Conservation (phyloP, 1,140 invertebrate genomes). For the Drosophila guanche region DNA sequence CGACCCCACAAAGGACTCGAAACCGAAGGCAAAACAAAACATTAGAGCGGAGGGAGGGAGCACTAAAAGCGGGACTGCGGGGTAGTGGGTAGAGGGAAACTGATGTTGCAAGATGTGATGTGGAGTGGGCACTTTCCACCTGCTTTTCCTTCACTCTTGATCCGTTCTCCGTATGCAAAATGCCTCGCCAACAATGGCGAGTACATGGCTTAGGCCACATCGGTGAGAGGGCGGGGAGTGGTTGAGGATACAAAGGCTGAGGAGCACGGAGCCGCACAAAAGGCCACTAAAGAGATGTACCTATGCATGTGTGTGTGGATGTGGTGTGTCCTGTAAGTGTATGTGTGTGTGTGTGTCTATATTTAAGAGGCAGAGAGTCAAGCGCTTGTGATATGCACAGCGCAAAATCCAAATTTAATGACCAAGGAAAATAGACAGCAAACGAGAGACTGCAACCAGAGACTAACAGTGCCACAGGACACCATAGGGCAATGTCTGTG, state of each 20-base stretch:
- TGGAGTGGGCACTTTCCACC: constrained; percentile 19
- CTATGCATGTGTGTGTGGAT: constrained; percentile 21
- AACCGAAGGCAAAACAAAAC: constrained; percentile 71
- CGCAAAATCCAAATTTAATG: constrained; percentile 82
- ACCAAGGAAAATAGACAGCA: constrained; percentile 80
- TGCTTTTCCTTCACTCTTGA: not conserved
- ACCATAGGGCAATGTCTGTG: not conserved
- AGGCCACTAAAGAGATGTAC: constrained; percentile 67
- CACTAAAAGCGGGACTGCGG: constrained; percentile 3
- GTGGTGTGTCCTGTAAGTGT: constrained; percentile 27
- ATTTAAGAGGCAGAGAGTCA: constrained; percentile 72
- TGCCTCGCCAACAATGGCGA: constrained; percentile 43
- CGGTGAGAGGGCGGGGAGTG: not conserved
- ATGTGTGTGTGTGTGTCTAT: constrained; percentile 29
- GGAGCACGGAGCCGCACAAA: constrained; percentile 41
- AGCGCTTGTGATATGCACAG: constrained; percentile 69
- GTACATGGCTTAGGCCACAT: constrained; percentile 36
- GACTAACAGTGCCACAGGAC: constrained; percentile 18
- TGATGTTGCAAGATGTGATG: constrained; percentile 13
- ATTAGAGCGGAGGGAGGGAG: not conserved
- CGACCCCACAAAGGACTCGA: constrained; percentile 71
- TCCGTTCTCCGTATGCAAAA: constrained; percentile 27
- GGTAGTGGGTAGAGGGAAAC: not conserved
- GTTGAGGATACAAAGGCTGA: not conserved
- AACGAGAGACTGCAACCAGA: constrained; percentile 39